Evolutionary conservation across 2,888 invertebrate species (phyloP), one percentile per base, ranked within the genome.

Genomic region (Spisula subtruncata): DNA sequence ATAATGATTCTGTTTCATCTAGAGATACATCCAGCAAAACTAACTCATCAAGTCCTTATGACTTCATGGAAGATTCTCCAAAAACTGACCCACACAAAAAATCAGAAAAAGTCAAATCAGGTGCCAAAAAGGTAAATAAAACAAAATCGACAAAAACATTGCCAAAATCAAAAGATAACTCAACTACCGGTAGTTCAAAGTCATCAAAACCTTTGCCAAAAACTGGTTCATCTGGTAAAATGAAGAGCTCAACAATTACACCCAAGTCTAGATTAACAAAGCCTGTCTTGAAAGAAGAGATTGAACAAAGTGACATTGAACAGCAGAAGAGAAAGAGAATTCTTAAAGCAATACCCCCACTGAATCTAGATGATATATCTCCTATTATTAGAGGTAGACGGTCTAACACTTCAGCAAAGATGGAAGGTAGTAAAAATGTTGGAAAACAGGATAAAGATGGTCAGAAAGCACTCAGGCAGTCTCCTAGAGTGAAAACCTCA

Each of bases 11-110:
- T 32, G 18, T 80, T 12, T 80, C 85, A 80, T 56, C 56, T 14
- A 54, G 12, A 51, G 35, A 32, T 56, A 51, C 18, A 0, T 79
- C 80, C 10, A 87, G 75, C 25, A 85, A 85, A 35, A 75, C 25
- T 66, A 66, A 35, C 35, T 85, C 88, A 46, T 56, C 71, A 25
- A 80, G 83, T 51, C 48, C 82, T n/a, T 90, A 79, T 85, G 87
- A 90, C 54, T 90, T 90, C 51, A 79, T 75, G 10, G 85, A 75
- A 60, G 89, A 90, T 66, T 90, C 89, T 60, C 89, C 89, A 25
- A 32, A 35, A 41, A 41, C 41, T 29, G 66, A 80, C 25, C 60
- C 56, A 48, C 20, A 32, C 18, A 81, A 81, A 25, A 87, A 75
- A 35, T 25, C 66, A 0, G 51, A 29, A 25, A 75, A 75, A 18